These are phyloP conservation scores for Phaethornis superciliosus DNA, from an alignment of 2,113 vertebrate species.

Conservation along the genomic window DNA sequence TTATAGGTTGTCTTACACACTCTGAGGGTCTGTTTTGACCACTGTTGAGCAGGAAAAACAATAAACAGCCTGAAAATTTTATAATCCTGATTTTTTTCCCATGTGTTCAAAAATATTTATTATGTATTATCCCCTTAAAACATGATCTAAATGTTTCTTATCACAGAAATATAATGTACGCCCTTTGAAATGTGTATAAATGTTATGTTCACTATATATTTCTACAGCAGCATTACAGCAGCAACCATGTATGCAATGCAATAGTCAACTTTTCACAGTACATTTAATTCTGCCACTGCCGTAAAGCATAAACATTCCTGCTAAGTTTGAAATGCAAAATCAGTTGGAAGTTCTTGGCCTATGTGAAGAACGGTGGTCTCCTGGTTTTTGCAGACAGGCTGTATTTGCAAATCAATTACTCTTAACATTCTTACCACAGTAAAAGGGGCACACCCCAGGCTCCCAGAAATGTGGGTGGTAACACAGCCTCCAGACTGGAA, in stretches of 20 bases:
- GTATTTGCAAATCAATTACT: neutral
- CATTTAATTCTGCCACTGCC: neutral
- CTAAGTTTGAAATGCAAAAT: neutral
- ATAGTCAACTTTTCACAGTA: neutral
- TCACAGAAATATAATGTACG: neutral
- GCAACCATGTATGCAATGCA: neutral
- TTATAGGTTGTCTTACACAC: neutral
- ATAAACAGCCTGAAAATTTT: neutral
- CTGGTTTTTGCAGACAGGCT: neutral
- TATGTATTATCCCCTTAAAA: neutral
- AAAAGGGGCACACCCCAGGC: neutral
- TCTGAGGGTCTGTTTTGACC: neutral
- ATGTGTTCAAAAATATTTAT: neutral
- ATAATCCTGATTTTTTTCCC: neutral
- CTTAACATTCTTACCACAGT: neutral
- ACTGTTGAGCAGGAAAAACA: neutral
- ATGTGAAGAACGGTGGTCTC: neutral
- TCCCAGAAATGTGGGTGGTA: neutral
- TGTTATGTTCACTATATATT: neutral
- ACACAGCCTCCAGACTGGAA: neutral
- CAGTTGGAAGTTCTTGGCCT: neutral
- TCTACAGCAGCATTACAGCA: neutral
- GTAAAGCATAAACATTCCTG: neutral
- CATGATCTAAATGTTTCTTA: neutral
- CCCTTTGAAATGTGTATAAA: neutral